These are phyloP conservation scores for Drosophila punjabiensis DNA, from an alignment of 1,140 invertebrate species.

Conservation along the genomic window DNA sequence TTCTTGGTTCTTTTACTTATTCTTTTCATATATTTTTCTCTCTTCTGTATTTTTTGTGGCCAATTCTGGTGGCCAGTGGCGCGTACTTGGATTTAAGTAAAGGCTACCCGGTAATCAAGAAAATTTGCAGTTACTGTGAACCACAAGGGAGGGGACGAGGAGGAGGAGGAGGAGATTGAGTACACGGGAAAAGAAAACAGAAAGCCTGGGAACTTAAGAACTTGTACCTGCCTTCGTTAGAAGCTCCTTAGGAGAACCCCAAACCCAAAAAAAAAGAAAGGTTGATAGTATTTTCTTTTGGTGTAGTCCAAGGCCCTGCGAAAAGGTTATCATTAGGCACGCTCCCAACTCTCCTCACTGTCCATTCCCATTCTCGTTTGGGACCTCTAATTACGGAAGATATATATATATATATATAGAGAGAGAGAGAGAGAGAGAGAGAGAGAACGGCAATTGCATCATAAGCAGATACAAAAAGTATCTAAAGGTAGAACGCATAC, in stretches of 20 bases:
- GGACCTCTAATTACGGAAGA: conserved; percentile 72
- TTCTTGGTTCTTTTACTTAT: not conserved
- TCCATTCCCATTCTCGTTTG: conserved; percentile 30
- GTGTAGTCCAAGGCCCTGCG: conserved; percentile 5
- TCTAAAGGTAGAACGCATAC: conserved; percentile 2
- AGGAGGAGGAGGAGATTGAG: not conserved
- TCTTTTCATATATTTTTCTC: not conserved
- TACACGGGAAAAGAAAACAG: conserved; percentile 14
- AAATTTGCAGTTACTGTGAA: conserved; percentile 71
- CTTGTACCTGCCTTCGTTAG: not conserved
- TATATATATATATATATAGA: too few species aligned
- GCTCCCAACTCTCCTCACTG: conserved; percentile 52
- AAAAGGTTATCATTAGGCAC: conserved; percentile 82
- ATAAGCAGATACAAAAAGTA: conserved; percentile 36
- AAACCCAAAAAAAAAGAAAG: too few species aligned
- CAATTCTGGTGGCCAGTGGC: conserved; percentile 71
- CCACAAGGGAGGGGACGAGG: conserved; percentile 1
- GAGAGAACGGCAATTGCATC: conserved; percentile 61
- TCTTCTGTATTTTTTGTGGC: conserved; percentile 2
- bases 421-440: conserved; percentile 17
- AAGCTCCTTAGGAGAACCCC: conserved; percentile 1
- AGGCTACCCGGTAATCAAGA: conserved; percentile 75
- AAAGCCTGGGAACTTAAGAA: conserved; percentile 11
- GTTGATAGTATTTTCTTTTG: not conserved
- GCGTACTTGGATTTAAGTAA: conserved; percentile 71